phyloP scores from a whole-genome alignment of 2,797 vertebrate genomes.

The Lepus townsendii region DNA sequence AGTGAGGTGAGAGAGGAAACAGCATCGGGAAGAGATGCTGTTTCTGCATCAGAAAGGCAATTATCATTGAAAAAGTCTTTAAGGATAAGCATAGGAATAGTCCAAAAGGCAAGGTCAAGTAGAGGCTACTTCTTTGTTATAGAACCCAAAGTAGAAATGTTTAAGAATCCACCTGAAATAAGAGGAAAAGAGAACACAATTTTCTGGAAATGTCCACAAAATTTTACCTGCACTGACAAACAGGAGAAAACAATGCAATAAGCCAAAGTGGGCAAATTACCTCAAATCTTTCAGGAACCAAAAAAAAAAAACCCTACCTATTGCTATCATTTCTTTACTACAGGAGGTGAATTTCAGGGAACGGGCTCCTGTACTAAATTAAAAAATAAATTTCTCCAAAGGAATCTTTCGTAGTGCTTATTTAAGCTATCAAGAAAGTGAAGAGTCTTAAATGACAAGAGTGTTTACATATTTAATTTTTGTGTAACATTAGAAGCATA shows the following conservation, averaged over 20 bases:
- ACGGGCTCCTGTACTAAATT: slow-evolving; percentile 52
- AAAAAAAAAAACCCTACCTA: background rate
- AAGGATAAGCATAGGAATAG: background rate
- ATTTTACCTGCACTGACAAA: slow-evolving; percentile 42
- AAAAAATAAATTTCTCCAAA: slow-evolving; percentile 80
- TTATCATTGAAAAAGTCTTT: background rate
- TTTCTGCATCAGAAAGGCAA: background rate
- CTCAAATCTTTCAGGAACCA: slow-evolving; percentile 53
- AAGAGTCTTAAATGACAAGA: slow-evolving; percentile 82
- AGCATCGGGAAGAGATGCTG: background rate
- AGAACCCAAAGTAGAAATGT: background rate
- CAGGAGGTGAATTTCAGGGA: slow-evolving; percentile 68
- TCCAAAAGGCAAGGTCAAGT: background rate
- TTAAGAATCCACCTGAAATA: background rate
- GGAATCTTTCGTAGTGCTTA: slow-evolving; percentile 75
- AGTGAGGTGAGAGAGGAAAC: background rate
- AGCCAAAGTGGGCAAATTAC: slow-evolving; percentile 31
- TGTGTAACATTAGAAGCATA: slow-evolving; percentile 81
- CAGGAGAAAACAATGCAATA: slow-evolving; percentile 47
- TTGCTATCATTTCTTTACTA: slow-evolving; percentile 56
- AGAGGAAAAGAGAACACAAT: background rate
- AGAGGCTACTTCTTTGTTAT: background rate
- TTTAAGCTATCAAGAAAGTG: slow-evolving; percentile 81
- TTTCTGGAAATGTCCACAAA: slow-evolving; percentile 44
- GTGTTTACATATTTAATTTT: slow-evolving; percentile 83